phyloP scores from a whole-genome alignment of 1,140 invertebrate species.

The Andrena cerasifolii region DNA sequence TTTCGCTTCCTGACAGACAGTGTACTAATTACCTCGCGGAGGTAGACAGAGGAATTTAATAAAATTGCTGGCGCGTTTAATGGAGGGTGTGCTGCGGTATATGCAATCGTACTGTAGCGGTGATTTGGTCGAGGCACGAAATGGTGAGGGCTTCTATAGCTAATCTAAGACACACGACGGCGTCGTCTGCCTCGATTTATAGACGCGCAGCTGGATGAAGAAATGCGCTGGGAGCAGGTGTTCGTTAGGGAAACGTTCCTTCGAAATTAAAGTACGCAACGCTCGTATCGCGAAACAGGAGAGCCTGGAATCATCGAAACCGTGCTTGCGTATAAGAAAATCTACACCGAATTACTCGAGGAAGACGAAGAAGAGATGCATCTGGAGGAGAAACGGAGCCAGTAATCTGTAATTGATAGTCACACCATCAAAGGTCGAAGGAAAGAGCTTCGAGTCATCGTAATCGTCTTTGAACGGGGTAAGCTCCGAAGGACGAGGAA shows the following conservation, averaged over 20 bases:
- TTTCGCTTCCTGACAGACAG: not conserved
- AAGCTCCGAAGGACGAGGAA: not conserved
- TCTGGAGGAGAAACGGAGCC: too few species aligned
- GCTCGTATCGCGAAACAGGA: not conserved
- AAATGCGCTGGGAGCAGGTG: slow-evolving; percentile 63
- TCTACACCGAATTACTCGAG: not conserved
- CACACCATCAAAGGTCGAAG: not conserved
- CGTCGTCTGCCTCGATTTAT: slow-evolving; percentile 58
- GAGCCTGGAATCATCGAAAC: not conserved
- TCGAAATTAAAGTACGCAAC: slow-evolving; percentile 23
- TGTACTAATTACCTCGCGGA: slow-evolving; percentile 21
- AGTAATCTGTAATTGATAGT: not conserved
- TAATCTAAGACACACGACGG: slow-evolving; percentile 52
- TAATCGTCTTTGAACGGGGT: not conserved
- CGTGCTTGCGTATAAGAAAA: too few species aligned
- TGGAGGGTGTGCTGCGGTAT: slow-evolving; percentile 7
- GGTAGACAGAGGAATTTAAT: not conserved
- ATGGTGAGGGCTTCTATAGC: slow-evolving; percentile 25
- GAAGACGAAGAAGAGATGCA: not conserved
- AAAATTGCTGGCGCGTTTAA: slow-evolving; percentile 2
- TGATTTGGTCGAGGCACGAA: slow-evolving; percentile 48
- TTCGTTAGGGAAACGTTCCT: slow-evolving; percentile 44
- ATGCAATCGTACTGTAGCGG: not conserved
- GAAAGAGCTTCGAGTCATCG: not conserved
- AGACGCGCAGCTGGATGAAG: slow-evolving; percentile 65